Evolutionary conservation across 2,113 vertebrate species (phyloP).

Genomic region (Pavo muticus): DNA sequence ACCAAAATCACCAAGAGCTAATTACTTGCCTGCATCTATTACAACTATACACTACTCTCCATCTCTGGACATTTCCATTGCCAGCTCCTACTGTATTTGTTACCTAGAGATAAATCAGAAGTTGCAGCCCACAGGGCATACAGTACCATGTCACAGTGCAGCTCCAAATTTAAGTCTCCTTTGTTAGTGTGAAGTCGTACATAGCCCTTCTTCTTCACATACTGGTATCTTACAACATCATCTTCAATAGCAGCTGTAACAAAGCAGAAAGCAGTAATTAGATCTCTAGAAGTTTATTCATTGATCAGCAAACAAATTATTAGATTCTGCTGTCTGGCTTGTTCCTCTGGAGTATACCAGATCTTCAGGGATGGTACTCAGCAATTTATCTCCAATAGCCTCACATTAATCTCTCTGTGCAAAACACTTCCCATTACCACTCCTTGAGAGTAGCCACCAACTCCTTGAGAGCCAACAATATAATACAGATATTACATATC

Average conservation of each 20-base stretch:
- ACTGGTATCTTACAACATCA: constrained; percentile 90
- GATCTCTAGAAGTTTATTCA: not conserved
- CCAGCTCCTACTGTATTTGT: not conserved
- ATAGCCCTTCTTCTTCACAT: constrained; percentile 97
- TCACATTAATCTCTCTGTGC: not conserved
- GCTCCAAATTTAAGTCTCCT: constrained; percentile 93
- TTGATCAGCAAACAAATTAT: not conserved
- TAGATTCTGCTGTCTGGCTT: not conserved
- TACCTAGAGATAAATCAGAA: not conserved
- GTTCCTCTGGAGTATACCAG: not conserved
- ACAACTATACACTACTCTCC: not conserved
- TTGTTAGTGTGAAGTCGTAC: constrained; percentile 92
- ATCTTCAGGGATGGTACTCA: not conserved
- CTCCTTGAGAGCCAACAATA: constrained; percentile 4
- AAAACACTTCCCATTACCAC: not conserved
- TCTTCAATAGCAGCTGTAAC: constrained; percentile 87
- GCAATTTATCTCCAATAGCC: not conserved
- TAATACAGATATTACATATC: not conserved
- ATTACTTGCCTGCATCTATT: not conserved
- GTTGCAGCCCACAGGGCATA: not conserved
- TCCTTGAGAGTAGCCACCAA: not conserved
- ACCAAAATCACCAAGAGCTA: not conserved
- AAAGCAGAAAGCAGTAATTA: constrained; percentile 25
- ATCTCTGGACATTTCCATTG: not conserved
- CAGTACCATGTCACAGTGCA: constrained; percentile 94